Base-by-base conservation (phyloP, 2,797 vertebrate genomes). In the Vultur gryphus region DNA sequence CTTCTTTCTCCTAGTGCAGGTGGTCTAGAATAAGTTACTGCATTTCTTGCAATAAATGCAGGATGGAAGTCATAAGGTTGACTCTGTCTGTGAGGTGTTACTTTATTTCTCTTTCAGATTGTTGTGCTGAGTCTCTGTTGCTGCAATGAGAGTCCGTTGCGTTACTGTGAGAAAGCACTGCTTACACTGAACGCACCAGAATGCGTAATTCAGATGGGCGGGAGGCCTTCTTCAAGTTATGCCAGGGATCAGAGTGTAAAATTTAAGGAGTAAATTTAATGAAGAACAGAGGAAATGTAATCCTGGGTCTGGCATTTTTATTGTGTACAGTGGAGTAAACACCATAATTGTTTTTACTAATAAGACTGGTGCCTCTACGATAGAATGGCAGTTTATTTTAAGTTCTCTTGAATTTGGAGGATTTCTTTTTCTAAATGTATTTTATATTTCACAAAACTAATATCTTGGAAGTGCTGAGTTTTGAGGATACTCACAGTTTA, bases 131-230 rank as follows among this genome's bases (percentile, higher is more conserved):
- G n/a, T 49, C 35, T 58, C 14, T 81, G 31, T 54, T 76, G 65
- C 58, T 88, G 65, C 73, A 58, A 8, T n/a, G 33, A 7, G n/a
- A 33, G 12, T 23, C 21, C 15, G 7, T 13, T 67, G 21, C 31
- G 7, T 48, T 75, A 20, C 51, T 61, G 41, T 58, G 33, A 59
- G 48, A 87, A 84, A 66, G 28, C 26, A 52, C n/a, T 62, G 21
- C 57, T 77, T 59, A 39, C 2, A 5, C 48, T 77, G 73, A 78
- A 59, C 1, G 6, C 37, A 57, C 11, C 46, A 67, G 46, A 72
- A 89, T 15, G 39, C 5, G 6, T 54, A 57, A 52, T 41, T 84
- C n/a, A 31, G 20, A 37, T 10, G 20, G 15, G 43, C 0, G 0
- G 17, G 26, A 35, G 43, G 20, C 24, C n/a, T 91, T 72, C 59